Conservation (phyloP, 2,113 vertebrate genomes). For the Todiramphus saurophagus region DNA sequence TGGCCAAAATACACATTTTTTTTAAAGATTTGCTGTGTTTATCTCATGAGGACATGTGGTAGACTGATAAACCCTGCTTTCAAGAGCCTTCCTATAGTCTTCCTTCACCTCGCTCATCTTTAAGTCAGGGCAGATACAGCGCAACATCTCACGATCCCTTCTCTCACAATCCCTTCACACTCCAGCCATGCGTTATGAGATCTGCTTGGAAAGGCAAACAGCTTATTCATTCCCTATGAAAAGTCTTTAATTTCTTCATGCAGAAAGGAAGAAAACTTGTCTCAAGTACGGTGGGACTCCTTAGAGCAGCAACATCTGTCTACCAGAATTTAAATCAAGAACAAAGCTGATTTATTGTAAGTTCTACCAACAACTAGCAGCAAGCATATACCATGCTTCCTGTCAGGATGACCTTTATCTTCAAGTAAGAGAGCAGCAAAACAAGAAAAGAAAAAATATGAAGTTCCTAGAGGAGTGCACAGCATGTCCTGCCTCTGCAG, state of each 20-base stretch:
- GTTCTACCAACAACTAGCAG: constrained; percentile 18
- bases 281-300: background rate
- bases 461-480: constrained; percentile 5
- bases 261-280: background rate
- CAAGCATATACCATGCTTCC: background rate
- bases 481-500: background rate
- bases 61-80: background rate
- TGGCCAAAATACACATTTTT: background rate
- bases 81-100: background rate
- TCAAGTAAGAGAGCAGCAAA: background rate
- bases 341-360: constrained; percentile 7
- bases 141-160: background rate
- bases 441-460: constrained; percentile 11
- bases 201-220: background rate
- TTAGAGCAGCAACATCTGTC: constrained; percentile 21
- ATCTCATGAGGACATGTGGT: background rate
- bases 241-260: background rate
- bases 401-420: constrained; percentile 44
- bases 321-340: constrained; percentile 34
- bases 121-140: background rate
- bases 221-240: background rate
- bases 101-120: background rate
- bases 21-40: background rate
- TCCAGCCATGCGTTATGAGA: background rate
- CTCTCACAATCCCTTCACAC: background rate